Percentiles rank a stretch among this genome's conserved stretches.
Evolutionary conservation across 2,888 invertebrate genomes (phyloP).

Genomic region (Lasioglossum lativentre): DNA sequence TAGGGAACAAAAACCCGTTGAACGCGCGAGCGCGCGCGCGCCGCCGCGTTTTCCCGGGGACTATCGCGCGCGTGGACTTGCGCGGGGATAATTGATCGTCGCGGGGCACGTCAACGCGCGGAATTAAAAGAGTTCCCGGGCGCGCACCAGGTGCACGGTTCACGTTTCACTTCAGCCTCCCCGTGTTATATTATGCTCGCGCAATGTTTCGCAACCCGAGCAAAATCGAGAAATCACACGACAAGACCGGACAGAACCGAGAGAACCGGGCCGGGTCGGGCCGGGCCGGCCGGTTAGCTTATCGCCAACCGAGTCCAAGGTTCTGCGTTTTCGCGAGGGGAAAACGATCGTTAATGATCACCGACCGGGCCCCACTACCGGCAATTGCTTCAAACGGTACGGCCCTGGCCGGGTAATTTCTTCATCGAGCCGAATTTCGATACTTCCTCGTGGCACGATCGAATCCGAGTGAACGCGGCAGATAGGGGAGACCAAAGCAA

Average conservation of each 20-base stretch:
- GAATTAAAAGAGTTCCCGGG: not conserved
- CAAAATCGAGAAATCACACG: constrained; percentile 56
- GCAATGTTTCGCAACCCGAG: constrained; percentile 57
- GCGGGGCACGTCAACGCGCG: not conserved
- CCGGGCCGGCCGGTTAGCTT: not conserved
- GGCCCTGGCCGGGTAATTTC: constrained; percentile 52
- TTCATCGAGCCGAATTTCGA: constrained; percentile 44
- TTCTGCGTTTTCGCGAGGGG: constrained; percentile 61
- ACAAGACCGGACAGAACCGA: not conserved
- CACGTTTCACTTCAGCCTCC: constrained; percentile 32
- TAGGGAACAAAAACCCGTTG: constrained; percentile 20
- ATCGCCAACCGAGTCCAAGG: constrained; percentile 28
- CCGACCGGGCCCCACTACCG: constrained; percentile 38
- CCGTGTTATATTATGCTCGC: constrained; percentile 48
- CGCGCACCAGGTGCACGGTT: not conserved
- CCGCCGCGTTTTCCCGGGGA: not conserved
- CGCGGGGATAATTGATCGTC: constrained; percentile 30
- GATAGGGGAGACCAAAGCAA: too few species aligned
- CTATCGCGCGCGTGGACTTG: not conserved
- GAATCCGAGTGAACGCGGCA: not conserved
- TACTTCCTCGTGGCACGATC: not conserved
- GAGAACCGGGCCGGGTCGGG: not conserved
- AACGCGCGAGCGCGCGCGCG: not conserved
- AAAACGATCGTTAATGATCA: constrained; percentile 61
- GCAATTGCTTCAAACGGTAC: constrained; percentile 62